Conservation (phyloP, 2,113 vertebrate species). For the Passer montanus region DNA sequence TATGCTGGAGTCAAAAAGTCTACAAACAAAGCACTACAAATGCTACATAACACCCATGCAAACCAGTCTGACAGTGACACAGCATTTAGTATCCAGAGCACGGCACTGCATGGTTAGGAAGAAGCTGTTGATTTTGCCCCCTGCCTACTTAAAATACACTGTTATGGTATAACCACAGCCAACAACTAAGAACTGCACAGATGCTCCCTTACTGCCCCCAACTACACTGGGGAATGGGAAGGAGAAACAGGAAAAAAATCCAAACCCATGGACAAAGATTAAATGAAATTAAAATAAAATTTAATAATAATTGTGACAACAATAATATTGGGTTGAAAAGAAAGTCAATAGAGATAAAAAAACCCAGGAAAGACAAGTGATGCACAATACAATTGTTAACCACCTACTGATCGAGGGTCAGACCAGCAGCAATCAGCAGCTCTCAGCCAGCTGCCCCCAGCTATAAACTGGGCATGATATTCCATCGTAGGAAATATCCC, state of each 20-base stretch:
- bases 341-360: neutral
- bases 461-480: neutral
- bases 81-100: neutral
- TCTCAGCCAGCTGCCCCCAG: neutral
- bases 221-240: no score
- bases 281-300: neutral
- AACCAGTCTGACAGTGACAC: neutral
- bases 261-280: neutral
- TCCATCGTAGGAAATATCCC: neutral
- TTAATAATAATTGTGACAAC: neutral
- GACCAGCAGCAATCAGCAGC: neutral
- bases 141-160: neutral
- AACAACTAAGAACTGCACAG: neutral
- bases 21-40: neutral
- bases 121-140: neutral
- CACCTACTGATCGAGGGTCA: neutral
- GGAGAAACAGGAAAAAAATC: neutral
- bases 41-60: neutral
- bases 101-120: neutral
- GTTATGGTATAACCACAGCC: neutral
- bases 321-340: neutral
- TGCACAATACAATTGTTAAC: neutral
- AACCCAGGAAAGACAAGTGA: neutral
- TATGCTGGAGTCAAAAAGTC: neutral
- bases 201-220: neutral